Conservation (phyloP, 2,113 vertebrate genomes). For the Apistogramma diplotaenia region DNA sequence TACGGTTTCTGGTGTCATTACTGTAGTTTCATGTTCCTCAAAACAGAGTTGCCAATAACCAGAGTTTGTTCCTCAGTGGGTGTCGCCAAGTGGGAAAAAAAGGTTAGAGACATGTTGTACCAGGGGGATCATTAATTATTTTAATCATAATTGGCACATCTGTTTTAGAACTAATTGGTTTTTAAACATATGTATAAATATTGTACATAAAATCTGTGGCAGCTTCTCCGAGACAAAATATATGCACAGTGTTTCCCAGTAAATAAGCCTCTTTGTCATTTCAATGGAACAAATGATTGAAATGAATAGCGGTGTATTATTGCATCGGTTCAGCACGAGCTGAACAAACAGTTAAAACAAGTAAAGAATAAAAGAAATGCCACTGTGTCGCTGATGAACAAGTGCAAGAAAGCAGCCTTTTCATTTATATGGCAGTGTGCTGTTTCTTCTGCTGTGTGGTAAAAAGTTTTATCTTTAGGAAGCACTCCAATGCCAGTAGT, state of each 20-base stretch:
- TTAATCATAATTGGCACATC: background rate
- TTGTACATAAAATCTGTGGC: background rate
- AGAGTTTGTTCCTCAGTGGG: too few species aligned
- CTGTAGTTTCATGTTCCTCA: too few species aligned
- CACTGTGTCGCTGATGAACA: background rate
- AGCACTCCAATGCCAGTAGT: background rate
- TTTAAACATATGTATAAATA: background rate
- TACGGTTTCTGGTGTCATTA: too few species aligned
- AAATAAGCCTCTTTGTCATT: background rate
- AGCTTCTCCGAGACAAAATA: background rate
- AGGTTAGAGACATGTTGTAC: too few species aligned
- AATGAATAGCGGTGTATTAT: background rate
- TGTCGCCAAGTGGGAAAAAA: too few species aligned
- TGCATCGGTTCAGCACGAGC: background rate
- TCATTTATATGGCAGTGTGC: background rate
- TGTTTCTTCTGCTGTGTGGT: conserved; percentile 1
- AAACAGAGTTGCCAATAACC: too few species aligned
- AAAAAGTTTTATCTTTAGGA: conserved; percentile 11
- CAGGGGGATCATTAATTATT: background rate
- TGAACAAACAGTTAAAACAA: background rate
- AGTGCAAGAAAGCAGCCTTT: conserved; percentile 4
- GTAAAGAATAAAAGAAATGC: background rate
- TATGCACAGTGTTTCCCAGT: background rate
- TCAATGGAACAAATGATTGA: background rate
- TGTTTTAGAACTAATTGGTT: background rate